Conservation (phyloP, 2,797 vertebrate species). For the Alauda arvensis region DNA sequence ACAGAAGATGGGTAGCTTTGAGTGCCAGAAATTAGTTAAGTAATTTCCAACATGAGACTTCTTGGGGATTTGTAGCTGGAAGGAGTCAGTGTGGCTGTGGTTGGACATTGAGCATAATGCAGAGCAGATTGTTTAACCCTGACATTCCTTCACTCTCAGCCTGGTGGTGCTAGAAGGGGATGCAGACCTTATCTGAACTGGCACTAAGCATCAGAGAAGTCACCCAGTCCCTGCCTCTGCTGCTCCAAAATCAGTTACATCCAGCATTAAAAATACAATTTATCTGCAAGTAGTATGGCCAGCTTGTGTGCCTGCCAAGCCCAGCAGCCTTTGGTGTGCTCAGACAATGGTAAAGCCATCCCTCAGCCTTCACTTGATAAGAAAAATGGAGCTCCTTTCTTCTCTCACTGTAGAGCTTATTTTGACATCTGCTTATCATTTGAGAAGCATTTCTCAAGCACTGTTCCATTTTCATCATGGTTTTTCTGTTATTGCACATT, state of each 20-base stretch:
- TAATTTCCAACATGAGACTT: not conserved
- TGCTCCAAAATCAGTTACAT: not conserved
- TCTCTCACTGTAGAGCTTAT: not conserved
- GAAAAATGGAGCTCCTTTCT: not conserved
- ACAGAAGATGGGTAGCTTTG: conserved; percentile 16
- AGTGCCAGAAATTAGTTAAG: conserved; percentile 25
- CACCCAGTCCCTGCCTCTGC: not conserved
- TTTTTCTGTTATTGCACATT: not conserved
- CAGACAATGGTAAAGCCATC: not conserved
- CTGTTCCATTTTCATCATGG: not conserved
- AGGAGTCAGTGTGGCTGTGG: conserved; percentile 21
- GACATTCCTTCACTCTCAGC: not conserved
- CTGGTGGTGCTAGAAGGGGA: not conserved
- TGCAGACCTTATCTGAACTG: not conserved
- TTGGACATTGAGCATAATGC: not conserved
- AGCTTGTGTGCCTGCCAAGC: not conserved
- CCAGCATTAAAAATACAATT: not conserved
- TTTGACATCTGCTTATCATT: conserved; percentile 26
- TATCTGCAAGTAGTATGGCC: not conserved
- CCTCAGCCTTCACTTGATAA: not conserved
- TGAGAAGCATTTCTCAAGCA: not conserved
- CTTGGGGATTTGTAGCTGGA: conserved; percentile 39
- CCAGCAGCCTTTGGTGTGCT: not conserved
- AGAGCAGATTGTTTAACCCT: conserved; percentile 22
- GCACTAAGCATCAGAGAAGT: not conserved